Evolutionary conservation across 2,888 invertebrate genomes (phyloP).

Genomic region (Eremobia ochroleuca): DNA sequence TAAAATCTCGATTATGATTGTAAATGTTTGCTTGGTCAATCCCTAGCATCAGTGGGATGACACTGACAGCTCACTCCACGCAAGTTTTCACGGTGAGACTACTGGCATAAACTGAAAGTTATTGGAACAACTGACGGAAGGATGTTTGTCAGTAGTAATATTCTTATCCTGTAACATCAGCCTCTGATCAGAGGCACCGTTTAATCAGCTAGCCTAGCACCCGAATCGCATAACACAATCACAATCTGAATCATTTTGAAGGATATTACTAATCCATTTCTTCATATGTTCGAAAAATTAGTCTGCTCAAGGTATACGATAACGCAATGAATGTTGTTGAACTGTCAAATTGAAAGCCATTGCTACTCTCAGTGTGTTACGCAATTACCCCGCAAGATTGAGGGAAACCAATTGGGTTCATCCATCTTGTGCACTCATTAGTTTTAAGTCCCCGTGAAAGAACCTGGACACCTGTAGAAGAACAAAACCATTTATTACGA

Average conservation of each 20-base stretch:
- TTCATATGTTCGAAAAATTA: no score
- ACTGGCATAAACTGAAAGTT: neutral
- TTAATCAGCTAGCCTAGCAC: neutral
- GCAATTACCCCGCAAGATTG: neutral
- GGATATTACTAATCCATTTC: no score
- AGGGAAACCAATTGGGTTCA: neutral
- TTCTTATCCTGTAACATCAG: neutral
- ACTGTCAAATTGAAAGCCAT: neutral
- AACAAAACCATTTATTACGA: slow-evolving; percentile 36
- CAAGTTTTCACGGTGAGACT: no score
- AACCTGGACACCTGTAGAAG: slow-evolving; percentile 14
- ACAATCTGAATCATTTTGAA: no score
- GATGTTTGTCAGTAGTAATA: neutral
- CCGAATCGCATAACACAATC: no score
- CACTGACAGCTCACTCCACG: no score
- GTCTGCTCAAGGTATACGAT: neutral
- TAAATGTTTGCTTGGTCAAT: no score
- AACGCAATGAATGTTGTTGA: neutral
- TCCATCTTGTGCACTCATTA: neutral
- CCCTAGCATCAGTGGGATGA: no score
- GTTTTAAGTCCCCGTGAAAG: neutral
- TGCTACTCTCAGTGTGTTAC: neutral
- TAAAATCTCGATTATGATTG: no score
- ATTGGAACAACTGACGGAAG: neutral
- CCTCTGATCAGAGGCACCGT: neutral